Percentiles rank a stretch among this genome's conserved stretches.
Conservation (phyloP, 2,888 invertebrate species). For the Tanypteryx hageni region DNA sequence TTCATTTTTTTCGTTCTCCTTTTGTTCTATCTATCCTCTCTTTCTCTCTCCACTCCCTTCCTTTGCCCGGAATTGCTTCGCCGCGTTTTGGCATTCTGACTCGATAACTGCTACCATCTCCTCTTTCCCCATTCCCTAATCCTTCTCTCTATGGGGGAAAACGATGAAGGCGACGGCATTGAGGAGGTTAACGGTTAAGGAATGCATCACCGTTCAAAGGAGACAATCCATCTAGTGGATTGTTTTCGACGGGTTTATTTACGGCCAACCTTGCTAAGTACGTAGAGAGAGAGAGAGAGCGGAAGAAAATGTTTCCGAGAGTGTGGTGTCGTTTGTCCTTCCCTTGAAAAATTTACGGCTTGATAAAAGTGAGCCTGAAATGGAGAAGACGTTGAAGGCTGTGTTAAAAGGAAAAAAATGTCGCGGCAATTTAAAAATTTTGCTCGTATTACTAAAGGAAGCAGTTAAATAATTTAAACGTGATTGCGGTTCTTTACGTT, state of each 20-base stretch:
- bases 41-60: neutral
- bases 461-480: too few species aligned
- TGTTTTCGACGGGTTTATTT: constrained; percentile 21
- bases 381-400: neutral
- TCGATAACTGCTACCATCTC: neutral
- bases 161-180: neutral
- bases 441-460: too few species aligned
- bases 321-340: neutral
- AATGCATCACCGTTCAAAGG: neutral
- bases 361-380: neutral
- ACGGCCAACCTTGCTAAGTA: neutral
- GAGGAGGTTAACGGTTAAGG: neutral
- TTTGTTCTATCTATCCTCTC: neutral
- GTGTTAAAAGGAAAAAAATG: neutral
- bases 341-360: neutral
- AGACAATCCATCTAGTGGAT: neutral
- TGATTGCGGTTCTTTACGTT: too few species aligned
- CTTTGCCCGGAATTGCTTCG: neutral
- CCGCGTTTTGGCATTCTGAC: neutral
- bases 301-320: neutral
- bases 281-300: neutral
- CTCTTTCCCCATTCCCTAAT: too few species aligned
- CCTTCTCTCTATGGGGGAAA: neutral
- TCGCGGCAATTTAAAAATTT: too few species aligned
- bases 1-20: too few species aligned